Conservation (phyloP, 2,797 vertebrate genomes). For the Oceanodroma leucorhoa region DNA sequence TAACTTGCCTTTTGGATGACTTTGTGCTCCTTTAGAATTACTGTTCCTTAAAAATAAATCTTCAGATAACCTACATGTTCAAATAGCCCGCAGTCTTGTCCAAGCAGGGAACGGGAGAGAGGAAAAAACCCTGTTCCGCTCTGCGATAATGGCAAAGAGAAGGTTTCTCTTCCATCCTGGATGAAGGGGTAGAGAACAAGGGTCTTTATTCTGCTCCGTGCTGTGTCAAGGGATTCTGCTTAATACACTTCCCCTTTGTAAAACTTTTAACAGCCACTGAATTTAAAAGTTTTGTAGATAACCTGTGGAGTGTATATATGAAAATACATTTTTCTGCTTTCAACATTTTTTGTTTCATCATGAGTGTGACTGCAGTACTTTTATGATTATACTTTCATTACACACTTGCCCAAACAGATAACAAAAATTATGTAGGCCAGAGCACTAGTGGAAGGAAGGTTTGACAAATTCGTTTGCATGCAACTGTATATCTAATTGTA, state of each 20-base stretch:
- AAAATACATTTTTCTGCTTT: background rate
- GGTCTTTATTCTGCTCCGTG: background rate
- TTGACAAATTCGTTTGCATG: background rate
- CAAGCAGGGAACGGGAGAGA: accelerated
- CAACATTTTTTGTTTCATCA: background rate
- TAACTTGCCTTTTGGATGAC: background rate
- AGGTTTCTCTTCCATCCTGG: background rate
- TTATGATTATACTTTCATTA: background rate
- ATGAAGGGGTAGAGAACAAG: background rate
- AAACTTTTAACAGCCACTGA: background rate
- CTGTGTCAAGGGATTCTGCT: background rate
- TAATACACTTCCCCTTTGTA: background rate
- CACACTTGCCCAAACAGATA: background rate
- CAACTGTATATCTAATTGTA: background rate
- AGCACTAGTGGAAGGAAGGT: background rate
- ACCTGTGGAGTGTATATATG: background rate
- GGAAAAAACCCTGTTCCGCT: accelerated
- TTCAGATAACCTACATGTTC: background rate
- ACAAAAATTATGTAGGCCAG: background rate
- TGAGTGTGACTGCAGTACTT: background rate
- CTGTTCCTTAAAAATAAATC: background rate
- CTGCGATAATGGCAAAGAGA: accelerated
- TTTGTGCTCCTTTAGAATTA: background rate
- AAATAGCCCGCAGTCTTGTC: background rate
- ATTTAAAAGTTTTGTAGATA: background rate